A percentile compares a stretch with the other conserved stretches of the same genome.
Conservation (phyloP, 2,113 vertebrate species). For the Lagopus leucura region DNA sequence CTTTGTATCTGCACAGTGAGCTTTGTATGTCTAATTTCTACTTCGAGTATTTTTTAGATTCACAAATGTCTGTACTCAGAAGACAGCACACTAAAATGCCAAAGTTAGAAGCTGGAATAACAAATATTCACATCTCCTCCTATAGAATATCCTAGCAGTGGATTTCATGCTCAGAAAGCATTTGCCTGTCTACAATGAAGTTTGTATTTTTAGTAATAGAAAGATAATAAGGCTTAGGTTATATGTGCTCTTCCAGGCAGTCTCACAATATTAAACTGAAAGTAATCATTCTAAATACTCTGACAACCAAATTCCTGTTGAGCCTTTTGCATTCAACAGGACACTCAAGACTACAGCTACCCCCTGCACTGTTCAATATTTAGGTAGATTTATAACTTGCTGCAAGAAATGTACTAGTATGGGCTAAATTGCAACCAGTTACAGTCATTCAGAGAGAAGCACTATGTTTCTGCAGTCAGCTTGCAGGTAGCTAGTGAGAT, state of each 20-base stretch:
- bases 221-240: conserved; percentile 14
- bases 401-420: background rate
- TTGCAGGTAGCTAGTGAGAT: background rate
- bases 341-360: conserved; percentile 8
- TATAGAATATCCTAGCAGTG: background rate
- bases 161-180: conserved; percentile 17
- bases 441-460: background rate
- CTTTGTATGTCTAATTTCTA: background rate
- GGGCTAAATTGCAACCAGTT: background rate
- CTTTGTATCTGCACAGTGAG: background rate
- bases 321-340: conserved; percentile 50
- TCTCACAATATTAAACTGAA: conserved; percentile 38
- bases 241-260: conserved; percentile 17
- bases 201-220: conserved; percentile 17
- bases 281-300: conserved; percentile 42
- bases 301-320: conserved; percentile 60
- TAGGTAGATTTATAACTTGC: background rate
- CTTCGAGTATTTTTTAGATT: background rate
- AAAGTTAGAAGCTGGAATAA: background rate
- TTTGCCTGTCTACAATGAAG: conserved; percentile 1
- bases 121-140: conserved; percentile 26
- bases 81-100: background rate
- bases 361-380: background rate
- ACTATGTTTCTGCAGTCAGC: background rate
- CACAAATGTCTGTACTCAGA: background rate